Conservation (phyloP, 2,888 invertebrate species). For the Deroplatys truncata region DNA sequence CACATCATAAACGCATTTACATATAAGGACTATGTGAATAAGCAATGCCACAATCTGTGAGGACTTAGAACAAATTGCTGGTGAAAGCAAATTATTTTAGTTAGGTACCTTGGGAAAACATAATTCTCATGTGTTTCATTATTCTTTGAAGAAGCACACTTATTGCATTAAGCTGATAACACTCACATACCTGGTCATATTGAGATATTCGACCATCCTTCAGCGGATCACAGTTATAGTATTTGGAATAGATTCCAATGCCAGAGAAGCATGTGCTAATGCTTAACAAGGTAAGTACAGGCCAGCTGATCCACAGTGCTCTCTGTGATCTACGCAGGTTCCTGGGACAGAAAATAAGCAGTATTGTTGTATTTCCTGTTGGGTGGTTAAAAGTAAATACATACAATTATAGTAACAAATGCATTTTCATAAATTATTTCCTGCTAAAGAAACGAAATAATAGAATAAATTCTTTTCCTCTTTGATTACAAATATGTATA, state of each 20-base stretch:
- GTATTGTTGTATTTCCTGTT: neutral
- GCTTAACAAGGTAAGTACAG: constrained; percentile 70
- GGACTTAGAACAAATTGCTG: no score
- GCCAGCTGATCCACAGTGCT: constrained; percentile 78
- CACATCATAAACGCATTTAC: no score
- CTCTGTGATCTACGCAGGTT: constrained; percentile 60
- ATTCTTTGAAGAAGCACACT: neutral
- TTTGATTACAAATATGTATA: no score
- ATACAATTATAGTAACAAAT: neutral
- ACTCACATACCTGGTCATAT: constrained; percentile 60
- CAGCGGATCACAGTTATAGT: constrained; percentile 77
- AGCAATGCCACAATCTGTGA: no score
- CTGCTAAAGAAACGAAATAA: neutral
- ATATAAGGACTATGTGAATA: no score
- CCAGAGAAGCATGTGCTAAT: constrained; percentile 70
- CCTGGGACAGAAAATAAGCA: constrained; percentile 3
- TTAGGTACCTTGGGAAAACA: no score
- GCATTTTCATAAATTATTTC: neutral
- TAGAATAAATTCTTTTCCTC: no score
- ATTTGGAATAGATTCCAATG: constrained; percentile 79
- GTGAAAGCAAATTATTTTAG: no score
- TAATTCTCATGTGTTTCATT: neutral
- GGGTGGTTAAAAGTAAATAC: neutral
- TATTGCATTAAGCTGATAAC: neutral
- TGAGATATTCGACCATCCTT: constrained; percentile 56